Percentiles rank a stretch among this genome's conserved stretches.
Evolutionary conservation across 2,888 invertebrate genomes (phyloP).

Genomic region (Philereme transversata): DNA sequence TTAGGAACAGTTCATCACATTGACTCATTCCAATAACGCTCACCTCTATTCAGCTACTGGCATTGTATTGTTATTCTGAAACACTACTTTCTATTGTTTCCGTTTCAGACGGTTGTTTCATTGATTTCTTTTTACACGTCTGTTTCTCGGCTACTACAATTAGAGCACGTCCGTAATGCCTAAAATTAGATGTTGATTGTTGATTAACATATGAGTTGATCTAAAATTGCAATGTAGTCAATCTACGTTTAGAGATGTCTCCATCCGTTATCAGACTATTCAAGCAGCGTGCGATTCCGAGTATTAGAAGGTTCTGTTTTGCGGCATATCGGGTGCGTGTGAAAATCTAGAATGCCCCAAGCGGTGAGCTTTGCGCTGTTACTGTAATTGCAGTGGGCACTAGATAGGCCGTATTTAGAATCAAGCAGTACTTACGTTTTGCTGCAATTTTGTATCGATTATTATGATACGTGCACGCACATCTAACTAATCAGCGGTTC

Average conservation of each 20-base stretch:
- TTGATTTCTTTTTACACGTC: conserved; percentile 29
- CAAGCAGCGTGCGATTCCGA: conserved; percentile 47
- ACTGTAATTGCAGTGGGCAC: conserved; percentile 62
- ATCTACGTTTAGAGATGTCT: conserved; percentile 25
- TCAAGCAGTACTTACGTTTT: conserved; percentile 43
- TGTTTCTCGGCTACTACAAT: conserved; percentile 24
- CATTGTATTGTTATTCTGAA: conserved; percentile 34
- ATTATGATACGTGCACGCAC: conserved; percentile 65
- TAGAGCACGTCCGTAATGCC: conserved; percentile 27
- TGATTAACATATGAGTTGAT: conserved; percentile 24
- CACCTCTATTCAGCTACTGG: conserved; percentile 49
- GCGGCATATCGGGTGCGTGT: conserved; percentile 63
- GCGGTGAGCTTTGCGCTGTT: conserved; percentile 56
- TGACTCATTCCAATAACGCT: conserved; percentile 53
- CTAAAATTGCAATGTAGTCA: conserved; percentile 31
- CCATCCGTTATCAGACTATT: conserved; percentile 38
- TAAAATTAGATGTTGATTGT: conserved; percentile 24
- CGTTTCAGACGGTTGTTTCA: conserved; percentile 30
- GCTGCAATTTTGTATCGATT: conserved; percentile 72
- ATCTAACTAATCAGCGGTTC: conserved; percentile 60
- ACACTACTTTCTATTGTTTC: conserved; percentile 39
- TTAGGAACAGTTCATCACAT: conserved; percentile 59
- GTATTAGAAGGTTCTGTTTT: conserved; percentile 38
- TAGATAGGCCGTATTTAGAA: conserved; percentile 59
- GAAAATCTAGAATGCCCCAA: conserved; percentile 65